Evolutionary conservation across 2,113 vertebrate species (phyloP), one percentile per base, ranked within the genome.

Genomic region (Labrus mixtus): DNA sequence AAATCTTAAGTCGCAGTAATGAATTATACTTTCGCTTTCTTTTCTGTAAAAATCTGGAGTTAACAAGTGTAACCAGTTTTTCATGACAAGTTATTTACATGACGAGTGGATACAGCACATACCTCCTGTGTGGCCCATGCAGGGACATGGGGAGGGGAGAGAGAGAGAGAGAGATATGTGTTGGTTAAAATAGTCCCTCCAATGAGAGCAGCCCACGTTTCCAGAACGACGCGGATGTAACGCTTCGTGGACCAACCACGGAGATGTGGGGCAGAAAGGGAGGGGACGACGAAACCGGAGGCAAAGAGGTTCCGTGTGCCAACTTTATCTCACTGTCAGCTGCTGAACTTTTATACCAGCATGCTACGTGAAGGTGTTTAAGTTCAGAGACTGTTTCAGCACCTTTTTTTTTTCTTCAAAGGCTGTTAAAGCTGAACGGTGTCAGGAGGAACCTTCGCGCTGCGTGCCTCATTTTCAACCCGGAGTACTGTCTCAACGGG

Each of bases 181-280:
- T 2, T 51, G 48, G 50, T 83, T 90, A 90, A 90, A 91, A 89
- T 78, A 82, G 67, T 69, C 59, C 19, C 10, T 72, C 93, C 94
- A 95, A 94, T 94, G 29, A 84, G 78, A 89, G 67, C 64, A 6
- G 65, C 78, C 89, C 92, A 94, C 94, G 94, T 94, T 83, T 63
- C 55, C 6, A 23, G 83, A 61, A 70, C 61, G 89, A 90, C 89
- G 1, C 88, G 90, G 92, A 93, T 74, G 76, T 77, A 70, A 70
- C 22, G 15, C 17, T 8, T 12, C 8, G 65, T 29, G 56, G 84
- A 80, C 90, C 89, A 91, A 88, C 62, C 82, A 72, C 13, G 11
- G 66, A 16, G 46, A 84, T 79, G 82, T 87, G 62, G 78, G 75
- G 4, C 66, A 76, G 78, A 59, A 13, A 68, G 73, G 73, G 50